phyloP scores from a whole-genome alignment of 2,888 invertebrate genomes.

The Altica lythri region DNA sequence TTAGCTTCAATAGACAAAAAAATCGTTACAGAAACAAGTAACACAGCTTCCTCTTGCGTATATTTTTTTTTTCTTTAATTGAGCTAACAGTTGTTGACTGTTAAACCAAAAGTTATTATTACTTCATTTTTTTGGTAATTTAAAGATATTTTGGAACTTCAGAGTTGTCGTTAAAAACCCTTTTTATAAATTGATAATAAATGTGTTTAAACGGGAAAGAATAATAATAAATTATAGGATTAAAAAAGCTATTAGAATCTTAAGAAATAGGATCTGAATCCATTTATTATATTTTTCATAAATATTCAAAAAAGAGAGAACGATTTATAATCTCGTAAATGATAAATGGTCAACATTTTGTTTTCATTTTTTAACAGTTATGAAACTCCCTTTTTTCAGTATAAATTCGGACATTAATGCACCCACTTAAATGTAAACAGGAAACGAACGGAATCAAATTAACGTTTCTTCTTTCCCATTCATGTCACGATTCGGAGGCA shows the following conservation, averaged over 20 bases:
- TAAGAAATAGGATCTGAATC: background rate
- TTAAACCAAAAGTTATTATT: too few species aligned
- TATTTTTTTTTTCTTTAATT: too few species aligned
- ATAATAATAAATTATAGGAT: background rate
- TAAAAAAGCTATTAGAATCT: background rate
- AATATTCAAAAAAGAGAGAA: background rate
- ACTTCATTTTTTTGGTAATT: too few species aligned
- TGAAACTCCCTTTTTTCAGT: background rate
- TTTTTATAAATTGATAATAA: too few species aligned
- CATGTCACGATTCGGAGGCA: conserved; percentile 8
- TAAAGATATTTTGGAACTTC: too few species aligned
- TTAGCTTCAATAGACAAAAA: too few species aligned
- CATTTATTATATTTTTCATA: background rate
- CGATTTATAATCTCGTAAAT: background rate
- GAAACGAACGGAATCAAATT: conserved; percentile 4
- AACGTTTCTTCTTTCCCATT: conserved; percentile 2
- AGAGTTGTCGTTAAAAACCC: too few species aligned
- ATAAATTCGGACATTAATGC: background rate
- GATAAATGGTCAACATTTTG: background rate
- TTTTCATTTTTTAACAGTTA: background rate
- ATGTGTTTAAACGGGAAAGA: too few species aligned
- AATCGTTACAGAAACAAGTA: too few species aligned
- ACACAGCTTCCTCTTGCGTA: too few species aligned
- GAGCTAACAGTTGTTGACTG: too few species aligned
- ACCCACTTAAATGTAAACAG: conserved; percentile 9